phyloP scores from a whole-genome alignment of 1,140 invertebrate species.

The Meloidogyne floridensis region DNA sequence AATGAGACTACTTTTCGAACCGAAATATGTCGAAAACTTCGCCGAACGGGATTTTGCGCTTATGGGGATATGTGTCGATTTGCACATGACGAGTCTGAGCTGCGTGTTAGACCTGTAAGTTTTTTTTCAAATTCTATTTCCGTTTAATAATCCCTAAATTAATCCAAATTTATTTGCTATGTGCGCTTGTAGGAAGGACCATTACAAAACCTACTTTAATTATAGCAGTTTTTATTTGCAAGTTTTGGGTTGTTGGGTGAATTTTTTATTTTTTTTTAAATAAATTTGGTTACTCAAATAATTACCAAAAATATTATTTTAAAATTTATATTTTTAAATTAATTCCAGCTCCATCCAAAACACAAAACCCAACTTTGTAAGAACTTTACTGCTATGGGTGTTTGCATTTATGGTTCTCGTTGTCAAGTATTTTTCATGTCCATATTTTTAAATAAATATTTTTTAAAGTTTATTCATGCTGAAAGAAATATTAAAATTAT shows the following conservation, averaged over 20 bases:
- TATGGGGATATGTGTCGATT: slow-evolving; percentile 18
- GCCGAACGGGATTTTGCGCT: slow-evolving; percentile 2
- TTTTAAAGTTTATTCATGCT: not conserved
- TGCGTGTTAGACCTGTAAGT: not conserved
- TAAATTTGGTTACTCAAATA: no score
- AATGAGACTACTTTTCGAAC: not conserved
- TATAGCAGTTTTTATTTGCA: no score
- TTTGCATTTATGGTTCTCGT: not conserved
- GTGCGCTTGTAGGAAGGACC: no score
- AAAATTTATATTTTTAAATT: no score
- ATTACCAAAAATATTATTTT: no score
- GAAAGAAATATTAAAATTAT: not conserved
- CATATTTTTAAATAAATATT: not conserved
- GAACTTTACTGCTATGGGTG: not conserved
- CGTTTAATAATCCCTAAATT: no score
- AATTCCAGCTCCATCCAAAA: not conserved
- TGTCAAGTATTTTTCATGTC: not conserved
- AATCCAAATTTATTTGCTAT: no score
- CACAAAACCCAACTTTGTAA: not conserved
- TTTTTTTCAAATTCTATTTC: not conserved
- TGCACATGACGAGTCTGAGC: slow-evolving; percentile 11
- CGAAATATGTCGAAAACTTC: slow-evolving; percentile 1
- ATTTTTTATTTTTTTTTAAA: no score
- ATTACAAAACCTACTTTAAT: no score
- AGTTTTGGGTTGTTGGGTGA: no score